Evolutionary conservation across 1,140 invertebrate species (phyloP).

Genomic region (Halotydeus destructor): DNA sequence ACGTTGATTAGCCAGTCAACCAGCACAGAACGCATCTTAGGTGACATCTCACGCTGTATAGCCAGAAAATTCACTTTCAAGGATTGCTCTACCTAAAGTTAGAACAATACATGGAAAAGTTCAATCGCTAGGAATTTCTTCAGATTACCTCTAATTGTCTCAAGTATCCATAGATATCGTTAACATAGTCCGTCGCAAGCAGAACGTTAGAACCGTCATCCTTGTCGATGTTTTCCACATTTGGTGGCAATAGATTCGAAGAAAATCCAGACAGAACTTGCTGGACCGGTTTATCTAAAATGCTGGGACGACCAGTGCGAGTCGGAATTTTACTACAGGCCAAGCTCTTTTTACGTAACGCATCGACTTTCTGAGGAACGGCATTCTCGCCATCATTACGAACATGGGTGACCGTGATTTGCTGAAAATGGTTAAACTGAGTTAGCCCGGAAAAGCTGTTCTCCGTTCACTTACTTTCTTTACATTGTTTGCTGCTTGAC

Average conservation of each 20-base stretch:
- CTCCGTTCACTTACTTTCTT: too few species aligned
- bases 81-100: conserved; percentile 10
- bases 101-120: not conserved
- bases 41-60: conserved; percentile 34
- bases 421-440: too few species aligned
- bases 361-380: too few species aligned
- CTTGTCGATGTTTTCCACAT: conserved; percentile 44
- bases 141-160: conserved; percentile 40
- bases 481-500: too few species aligned
- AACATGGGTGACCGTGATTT: too few species aligned
- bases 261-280: not conserved
- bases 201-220: conserved; percentile 48
- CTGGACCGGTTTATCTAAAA: too few species aligned
- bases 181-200: conserved; percentile 54
- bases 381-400: too few species aligned
- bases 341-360: too few species aligned
- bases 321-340: too few species aligned
- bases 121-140: conserved; percentile 1
- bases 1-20: conserved; percentile 89
- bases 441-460: too few species aligned
- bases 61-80: conserved; percentile 13
- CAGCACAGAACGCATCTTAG: conserved; percentile 64
- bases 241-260: conserved; percentile 11
- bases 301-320: too few species aligned
- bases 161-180: conserved; percentile 63